Evolutionary conservation across 92 coral and sea anemone species (phyloP), one percentile per base, ranked within the genome.

Genomic region (Umimayanthus chanpuru): DNA sequence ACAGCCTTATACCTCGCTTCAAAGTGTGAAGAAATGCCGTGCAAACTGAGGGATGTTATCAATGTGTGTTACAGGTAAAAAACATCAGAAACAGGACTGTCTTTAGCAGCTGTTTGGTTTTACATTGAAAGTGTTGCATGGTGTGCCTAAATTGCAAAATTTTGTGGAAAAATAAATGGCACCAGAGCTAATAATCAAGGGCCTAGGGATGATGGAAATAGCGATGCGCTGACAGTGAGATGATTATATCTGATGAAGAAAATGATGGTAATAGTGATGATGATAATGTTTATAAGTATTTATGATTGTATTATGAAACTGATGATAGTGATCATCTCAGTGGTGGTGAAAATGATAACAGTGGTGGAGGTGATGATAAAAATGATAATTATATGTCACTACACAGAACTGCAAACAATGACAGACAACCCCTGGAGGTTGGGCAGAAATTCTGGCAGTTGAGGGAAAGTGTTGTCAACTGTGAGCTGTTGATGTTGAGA

Each of bases 31-130:
- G 99, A 97, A 88, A 90, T 83, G 4, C 99, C 97, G 4, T 89
- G 97, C 78, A 97, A 94, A 85, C 85, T 97, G 67, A 89, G 99
- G 70, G 99, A 97, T 92, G 98, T 97, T 68, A 90, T 97, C 53
- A 97, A 97, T 76, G 96, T 96, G 72, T 96, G 96, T 36, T 41
- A 6, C 44, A 47, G 9, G 50, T 47, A 47, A 1, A 11, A 47
- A 47, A 47, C 50, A 41, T 53, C 58, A 53, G 18, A 53, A 11
- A 53, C 58, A 53, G 58, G 20, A 53, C 50, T 47, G 58, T 53
- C 28, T 67, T 67, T 23, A 18, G 6, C 73, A 67, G 23, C 7
- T 26, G 14, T 21, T 21, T 21, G 11, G 25, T 67, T 67, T 67
- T 67, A 26, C 73, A 5, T 23, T 21, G 29, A 11, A 11, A 53